Evolutionary conservation across 2,113 vertebrate species (phyloP), one percentile per base, ranked within the genome.

Genomic region (Zeus faber): DNA sequence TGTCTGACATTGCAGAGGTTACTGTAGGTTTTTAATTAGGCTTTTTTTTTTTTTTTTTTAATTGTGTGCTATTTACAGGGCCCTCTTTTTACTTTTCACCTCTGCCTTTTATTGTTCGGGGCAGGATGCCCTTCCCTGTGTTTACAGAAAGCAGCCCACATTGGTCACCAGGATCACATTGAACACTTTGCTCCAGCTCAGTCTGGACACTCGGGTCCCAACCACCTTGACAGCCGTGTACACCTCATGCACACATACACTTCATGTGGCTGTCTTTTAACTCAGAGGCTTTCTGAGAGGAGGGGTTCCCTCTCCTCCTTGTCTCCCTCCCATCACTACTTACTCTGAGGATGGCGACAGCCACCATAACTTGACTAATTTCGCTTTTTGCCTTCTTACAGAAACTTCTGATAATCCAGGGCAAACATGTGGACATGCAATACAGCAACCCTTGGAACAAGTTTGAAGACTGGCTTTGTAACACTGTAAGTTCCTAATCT

Each of bases 401-500:
- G 97, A 98, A 97, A 90, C 91, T 91, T 79, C 87, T 99, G 84
- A 88, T 89, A 81, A 93, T 99, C 86, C 96, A 98, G 77, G 96
- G 96, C 74, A 98, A 98, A 87, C 91, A 76, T 65, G 93, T 99
- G 77, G 93, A 95, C 37, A 95, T 99, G 95, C 95, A 99, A 87
- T 99, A 96, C 91, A 99, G 97, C 86, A 94, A 98, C 79, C 94
- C 94, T 61, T 91, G 94, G 48, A 95, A 97, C 81, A 99, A 98
- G 76, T 96, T 95, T 91, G 96, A 98, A 85, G 97, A 99, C 76
- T 99, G 97, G 97, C 95, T 99, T 72, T 99, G 97, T 89, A 97
- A 93, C 88, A 96, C 96, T 87, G 97, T 99, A 92, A 76, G 72
- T 87, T 55, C n/a, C 56, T 21, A 7, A 49, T 55, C 45, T 50